Conservation (phyloP, 2,797 vertebrate species). For the Pantherophis alleghaniensis region DNA sequence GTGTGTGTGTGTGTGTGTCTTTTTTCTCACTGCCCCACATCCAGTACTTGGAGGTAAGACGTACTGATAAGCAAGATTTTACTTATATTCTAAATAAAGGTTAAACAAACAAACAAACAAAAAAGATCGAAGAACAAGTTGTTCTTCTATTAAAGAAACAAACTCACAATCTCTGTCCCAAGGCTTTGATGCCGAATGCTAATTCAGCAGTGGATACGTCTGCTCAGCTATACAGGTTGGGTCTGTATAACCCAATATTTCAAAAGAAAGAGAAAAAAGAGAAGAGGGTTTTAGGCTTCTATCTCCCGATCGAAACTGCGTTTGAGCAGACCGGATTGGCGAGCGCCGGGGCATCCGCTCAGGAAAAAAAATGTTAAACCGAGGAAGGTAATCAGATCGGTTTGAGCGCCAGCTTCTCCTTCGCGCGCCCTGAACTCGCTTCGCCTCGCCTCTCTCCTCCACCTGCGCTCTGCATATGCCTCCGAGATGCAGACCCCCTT, state of each 20-base stretch:
- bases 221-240: background rate
- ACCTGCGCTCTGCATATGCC: background rate
- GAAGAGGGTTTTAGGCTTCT: background rate
- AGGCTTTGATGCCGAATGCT: background rate
- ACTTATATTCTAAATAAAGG: background rate
- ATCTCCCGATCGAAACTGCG: background rate
- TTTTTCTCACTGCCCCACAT: background rate
- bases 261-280: background rate
- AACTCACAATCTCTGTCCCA: background rate
- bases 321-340: background rate
- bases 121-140: background rate
- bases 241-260: background rate
- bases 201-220: background rate
- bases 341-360: background rate
- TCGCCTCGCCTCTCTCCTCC: background rate
- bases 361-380: background rate
- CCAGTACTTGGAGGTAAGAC: background rate
- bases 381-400: background rate
- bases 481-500: background rate
- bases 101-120: background rate
- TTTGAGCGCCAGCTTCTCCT: background rate
- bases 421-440: background rate
- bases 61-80: background rate
- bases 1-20: no score
- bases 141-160: background rate